Evolutionary conservation across 2,113 vertebrate genomes (phyloP).

Genomic region (Gasterosteus aculeatus): DNA sequence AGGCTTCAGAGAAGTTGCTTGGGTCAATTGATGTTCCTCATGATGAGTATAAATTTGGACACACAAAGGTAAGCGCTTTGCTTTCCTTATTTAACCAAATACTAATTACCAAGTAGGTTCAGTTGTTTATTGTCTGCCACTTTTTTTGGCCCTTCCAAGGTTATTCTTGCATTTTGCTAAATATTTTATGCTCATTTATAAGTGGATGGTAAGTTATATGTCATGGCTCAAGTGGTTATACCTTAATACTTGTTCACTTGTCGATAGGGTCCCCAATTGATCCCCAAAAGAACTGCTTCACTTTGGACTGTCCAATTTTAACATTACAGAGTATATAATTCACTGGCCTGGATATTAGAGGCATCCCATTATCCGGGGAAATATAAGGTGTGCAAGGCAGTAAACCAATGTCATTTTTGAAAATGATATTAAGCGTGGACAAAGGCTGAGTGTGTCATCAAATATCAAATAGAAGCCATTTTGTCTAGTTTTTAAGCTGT

Average conservation of each 20-base stretch:
- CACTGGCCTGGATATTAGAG: neutral
- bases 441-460: too few species aligned
- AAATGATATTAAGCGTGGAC: too few species aligned
- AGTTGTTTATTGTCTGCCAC: neutral
- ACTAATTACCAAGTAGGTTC: neutral
- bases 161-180: too few species aligned
- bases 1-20: slow-evolving; percentile 63
- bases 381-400: neutral
- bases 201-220: too few species aligned
- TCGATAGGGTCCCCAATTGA: too few species aligned
- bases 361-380: neutral
- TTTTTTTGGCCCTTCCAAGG: neutral
- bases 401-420: too few species aligned
- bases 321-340: neutral
- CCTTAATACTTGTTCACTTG: too few species aligned
- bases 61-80: slow-evolving; percentile 47
- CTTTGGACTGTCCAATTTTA: neutral
- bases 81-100: neutral
- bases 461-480: too few species aligned
- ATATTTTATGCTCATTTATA: too few species aligned
- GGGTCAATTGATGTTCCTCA: slow-evolving; percentile 66
- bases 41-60: slow-evolving; percentile 59
- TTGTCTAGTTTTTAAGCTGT: too few species aligned
- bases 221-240: too few species aligned
- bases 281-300: too few species aligned